A percentile compares a stretch with the other conserved stretches of the same genome.
Evolutionary conservation across 35 echinoderm and acorn worm genomes (phyloP).

Genomic region (Nesometra sesokonis): DNA sequence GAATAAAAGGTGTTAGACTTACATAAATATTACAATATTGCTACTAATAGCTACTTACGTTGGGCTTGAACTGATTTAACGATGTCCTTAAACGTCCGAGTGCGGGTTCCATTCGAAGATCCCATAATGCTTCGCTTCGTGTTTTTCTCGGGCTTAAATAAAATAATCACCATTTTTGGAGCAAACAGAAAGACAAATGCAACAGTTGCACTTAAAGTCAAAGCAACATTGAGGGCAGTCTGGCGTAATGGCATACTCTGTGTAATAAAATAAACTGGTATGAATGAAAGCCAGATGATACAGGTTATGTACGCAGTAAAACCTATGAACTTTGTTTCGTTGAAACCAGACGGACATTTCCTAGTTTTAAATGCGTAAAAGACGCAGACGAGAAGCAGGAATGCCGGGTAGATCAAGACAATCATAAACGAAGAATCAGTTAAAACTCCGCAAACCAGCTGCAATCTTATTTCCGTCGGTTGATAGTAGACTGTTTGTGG

Average conservation of each 20-base stretch:
- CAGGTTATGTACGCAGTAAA: conserved; percentile 4
- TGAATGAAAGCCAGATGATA: conserved; percentile 8
- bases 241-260: not conserved
- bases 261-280: not conserved
- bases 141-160: conserved; percentile 6
- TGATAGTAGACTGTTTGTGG: not conserved
- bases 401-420: not conserved
- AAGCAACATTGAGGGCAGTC: not conserved
- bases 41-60: not conserved
- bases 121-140: not conserved
- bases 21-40: too few species aligned
- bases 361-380: conserved; percentile 3
- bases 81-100: not conserved
- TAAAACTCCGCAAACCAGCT: not conserved
- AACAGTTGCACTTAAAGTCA: not conserved
- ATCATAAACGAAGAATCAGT: conserved; percentile 3
- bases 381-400: not conserved
- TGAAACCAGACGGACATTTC: conserved; percentile 2
- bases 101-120: not conserved
- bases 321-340: conserved; percentile 14
- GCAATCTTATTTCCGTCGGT: not conserved
- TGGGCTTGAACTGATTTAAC: not conserved
- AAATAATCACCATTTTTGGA: conserved; percentile 4
- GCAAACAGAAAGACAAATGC: not conserved
- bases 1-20: too few species aligned